Base-by-base conservation (phyloP, 2,888 invertebrate genomes). In the Cylindroiulus punctatus region DNA sequence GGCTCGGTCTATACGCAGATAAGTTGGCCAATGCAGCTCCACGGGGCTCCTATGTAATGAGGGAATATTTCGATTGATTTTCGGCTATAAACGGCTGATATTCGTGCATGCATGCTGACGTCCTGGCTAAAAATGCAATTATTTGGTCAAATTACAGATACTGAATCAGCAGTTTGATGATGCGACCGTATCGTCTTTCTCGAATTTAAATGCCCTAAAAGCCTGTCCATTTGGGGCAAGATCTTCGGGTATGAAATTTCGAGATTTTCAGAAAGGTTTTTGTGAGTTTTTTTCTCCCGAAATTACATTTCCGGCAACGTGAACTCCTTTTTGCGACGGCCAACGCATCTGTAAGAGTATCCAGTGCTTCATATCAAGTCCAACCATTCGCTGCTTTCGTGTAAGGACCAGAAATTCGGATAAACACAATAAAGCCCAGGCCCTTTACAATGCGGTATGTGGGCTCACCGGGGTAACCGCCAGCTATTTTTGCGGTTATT, bases 401-500 rank as follows among this genome's bases (percentile, higher is more conserved):
- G 19, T 57, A 30, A 14, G 76, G 76, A 76, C 76, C 76, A 76
- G 76, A 30, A 76, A 26, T 76, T 76, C 30, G 76, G 76, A 76
- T 76, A 30, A 76, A 76, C 4, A 30, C 30, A 76, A 76, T 76
- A 44, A 76, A 30, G 14, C 30, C 26, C 12, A 3, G 30, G 26
- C 65, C 14, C 30, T 30, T 30, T 30, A 76, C 30, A n/a, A 65
- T 76, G 10, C 30, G 76, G 76, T 76, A 76, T 76, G 76, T 30
- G 76, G 76, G 14, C 76, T 76, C 76, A 76, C 76, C 76, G 30
- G 76, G 76, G 76, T 76, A 76, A 76, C 76, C 76, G 76, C 12
- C 76, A 76, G 30, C 76, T 76, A 76, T 76, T 30, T 76, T 76
- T 76, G 76, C 76, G 76, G 14, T 76, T 76, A 76, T 76, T 76